Percentiles rank a stretch among this genome's conserved stretches.
Conservation (phyloP, 2,888 invertebrate genomes). For the Sminthurides aquaticus region DNA sequence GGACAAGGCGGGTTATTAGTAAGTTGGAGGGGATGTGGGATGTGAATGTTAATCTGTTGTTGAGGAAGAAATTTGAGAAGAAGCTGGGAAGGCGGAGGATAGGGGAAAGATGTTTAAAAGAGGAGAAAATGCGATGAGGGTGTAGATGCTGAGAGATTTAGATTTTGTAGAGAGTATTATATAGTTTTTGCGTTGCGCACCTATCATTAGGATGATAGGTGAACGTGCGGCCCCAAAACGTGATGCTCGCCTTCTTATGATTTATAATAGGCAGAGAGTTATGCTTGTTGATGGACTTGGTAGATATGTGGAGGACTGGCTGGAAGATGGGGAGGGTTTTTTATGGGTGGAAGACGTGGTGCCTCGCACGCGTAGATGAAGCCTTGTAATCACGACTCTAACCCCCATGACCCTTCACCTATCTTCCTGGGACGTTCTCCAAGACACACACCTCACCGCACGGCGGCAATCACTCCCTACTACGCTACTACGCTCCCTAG, state of each 20-base stretch:
- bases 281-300: conserved; percentile 25
- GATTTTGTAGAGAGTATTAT: conserved; percentile 23
- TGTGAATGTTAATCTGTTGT: neutral
- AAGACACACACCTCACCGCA: neutral
- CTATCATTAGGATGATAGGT: conserved; percentile 31
- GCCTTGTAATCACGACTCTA: conserved; percentile 32
- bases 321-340: no score
- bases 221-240: conserved; percentile 35
- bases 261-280: conserved; percentile 29
- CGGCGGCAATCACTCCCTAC: neutral
- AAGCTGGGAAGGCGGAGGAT: neutral
- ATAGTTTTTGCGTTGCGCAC: conserved; percentile 29
- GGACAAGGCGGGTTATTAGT: neutral
- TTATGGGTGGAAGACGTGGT: conserved; percentile 30
- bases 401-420: conserved; percentile 31
- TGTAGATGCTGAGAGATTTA: conserved; percentile 3
- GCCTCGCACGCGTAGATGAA: conserved; percentile 30
- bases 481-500: no score
- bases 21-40: neutral
- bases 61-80: neutral
- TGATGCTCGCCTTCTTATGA: conserved; percentile 33
- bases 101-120: neutral
- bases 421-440: conserved; percentile 5
- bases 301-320: conserved; percentile 25
- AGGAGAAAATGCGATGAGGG: conserved; percentile 1